Evolutionary conservation across 2,888 invertebrate species (phyloP).

Genomic region (Epistrophe grossulariae): DNA sequence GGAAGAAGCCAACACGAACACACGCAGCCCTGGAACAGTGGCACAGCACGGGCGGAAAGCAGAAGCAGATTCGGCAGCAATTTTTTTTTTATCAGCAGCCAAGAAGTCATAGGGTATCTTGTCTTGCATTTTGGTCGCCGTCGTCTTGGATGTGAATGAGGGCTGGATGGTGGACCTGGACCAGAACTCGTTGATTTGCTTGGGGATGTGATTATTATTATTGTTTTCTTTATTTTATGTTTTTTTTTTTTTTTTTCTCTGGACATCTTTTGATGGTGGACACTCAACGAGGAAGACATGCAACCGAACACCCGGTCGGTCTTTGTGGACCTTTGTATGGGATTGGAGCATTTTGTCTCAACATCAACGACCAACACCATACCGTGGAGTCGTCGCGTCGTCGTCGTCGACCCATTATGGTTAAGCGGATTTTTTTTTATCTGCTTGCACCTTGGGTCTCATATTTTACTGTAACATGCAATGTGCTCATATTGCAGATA

Average conservation of each 20-base stretch:
- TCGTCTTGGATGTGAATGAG: not conserved
- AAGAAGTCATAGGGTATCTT: slow-evolving; percentile 38
- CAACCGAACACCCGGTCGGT: slow-evolving; percentile 70
- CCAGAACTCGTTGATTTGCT: slow-evolving; percentile 64
- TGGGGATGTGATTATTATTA: slow-evolving; percentile 70
- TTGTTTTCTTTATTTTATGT: slow-evolving; percentile 53
- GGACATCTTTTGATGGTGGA: slow-evolving; percentile 31
- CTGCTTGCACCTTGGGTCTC: slow-evolving; percentile 52
- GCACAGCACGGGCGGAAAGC: slow-evolving; percentile 43
- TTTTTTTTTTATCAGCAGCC: slow-evolving; percentile 47
- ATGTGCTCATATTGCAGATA: slow-evolving; percentile 41
- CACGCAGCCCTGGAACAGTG: slow-evolving; percentile 41
- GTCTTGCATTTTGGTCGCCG: not conserved
- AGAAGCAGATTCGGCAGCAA: slow-evolving; percentile 69
- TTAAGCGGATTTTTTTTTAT: slow-evolving; percentile 33
- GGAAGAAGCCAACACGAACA: slow-evolving; percentile 37
- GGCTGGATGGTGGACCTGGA: slow-evolving; percentile 33
- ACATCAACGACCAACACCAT: not conserved
- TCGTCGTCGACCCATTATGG: slow-evolving; percentile 9
- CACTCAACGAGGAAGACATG: slow-evolving; percentile 62
- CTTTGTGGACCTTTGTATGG: slow-evolving; percentile 55
- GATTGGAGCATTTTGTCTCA: slow-evolving; percentile 45
- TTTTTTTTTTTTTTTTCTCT: not conserved
- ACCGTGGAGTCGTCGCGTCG: too few species aligned
- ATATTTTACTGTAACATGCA: slow-evolving; percentile 55